A percentile compares a stretch with the other conserved stretches of the same genome.
Conservation (phyloP, 1,140 invertebrate genomes). For the Neocloeon triangulifer region DNA sequence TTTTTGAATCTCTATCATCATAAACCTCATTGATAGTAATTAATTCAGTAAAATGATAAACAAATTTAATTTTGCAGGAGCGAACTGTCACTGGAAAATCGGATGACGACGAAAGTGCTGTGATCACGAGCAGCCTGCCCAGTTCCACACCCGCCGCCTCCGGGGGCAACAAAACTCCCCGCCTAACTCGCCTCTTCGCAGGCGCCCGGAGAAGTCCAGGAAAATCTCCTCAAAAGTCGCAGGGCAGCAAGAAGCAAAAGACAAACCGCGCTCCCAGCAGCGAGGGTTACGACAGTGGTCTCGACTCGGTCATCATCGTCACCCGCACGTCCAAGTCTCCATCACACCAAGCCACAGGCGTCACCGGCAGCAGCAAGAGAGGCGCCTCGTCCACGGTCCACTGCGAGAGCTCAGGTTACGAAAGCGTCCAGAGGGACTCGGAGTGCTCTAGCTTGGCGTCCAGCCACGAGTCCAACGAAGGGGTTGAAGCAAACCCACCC, state of each 20-base stretch:
- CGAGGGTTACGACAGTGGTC: conserved; percentile 57
- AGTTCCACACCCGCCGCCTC: conserved; percentile 9
- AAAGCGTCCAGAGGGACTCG: conserved; percentile 59
- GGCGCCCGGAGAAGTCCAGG: conserved; percentile 19
- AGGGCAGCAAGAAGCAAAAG: conserved; percentile 25
- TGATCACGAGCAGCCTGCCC: conserved; percentile 21
- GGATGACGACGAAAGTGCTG: conserved; percentile 21
- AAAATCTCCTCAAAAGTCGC: conserved; percentile 28
- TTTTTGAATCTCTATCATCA: too few relatives aligned
- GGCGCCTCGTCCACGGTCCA: conserved; percentile 5
- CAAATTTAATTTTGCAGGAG: too few relatives aligned
- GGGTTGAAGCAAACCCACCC: not conserved
- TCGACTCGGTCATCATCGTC: conserved; percentile 34
- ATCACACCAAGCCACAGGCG: conserved; percentile 41
- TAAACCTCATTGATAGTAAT: too few relatives aligned
- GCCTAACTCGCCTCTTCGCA: conserved; percentile 16
- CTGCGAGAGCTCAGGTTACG: conserved; percentile 59
- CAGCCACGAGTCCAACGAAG: conserved; percentile 46
- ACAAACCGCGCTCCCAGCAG: conserved; percentile 25
- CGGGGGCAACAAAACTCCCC: conserved; percentile 7
- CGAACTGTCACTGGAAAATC: conserved; percentile 25
- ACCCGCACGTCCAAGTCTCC: conserved; percentile 52
- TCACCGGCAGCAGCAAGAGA: conserved; percentile 21
- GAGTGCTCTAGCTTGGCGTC: conserved; percentile 46
- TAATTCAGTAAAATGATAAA: too few relatives aligned